phyloP scores from a whole-genome alignment of 2,113 vertebrate genomes.

The Nothoprocta pentlandii region DNA sequence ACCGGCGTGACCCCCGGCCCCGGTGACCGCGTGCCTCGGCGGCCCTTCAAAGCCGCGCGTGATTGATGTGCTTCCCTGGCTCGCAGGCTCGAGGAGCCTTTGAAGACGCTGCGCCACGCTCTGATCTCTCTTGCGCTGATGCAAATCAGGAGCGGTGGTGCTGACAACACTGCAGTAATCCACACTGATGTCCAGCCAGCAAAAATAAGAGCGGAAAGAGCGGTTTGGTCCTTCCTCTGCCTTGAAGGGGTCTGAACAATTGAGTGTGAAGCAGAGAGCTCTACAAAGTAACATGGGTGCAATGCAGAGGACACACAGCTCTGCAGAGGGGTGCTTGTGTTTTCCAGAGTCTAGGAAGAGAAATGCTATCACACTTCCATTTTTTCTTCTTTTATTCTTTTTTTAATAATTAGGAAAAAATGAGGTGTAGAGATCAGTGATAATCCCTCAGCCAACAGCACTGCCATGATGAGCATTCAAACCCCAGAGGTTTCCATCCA shows the following conservation, averaged over 20 bases:
- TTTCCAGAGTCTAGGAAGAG: background rate
- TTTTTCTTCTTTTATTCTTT: background rate
- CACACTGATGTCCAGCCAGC: slow-evolving; percentile 68
- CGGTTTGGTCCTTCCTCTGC: slow-evolving; percentile 30
- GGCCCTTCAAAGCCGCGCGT: slow-evolving; percentile 59
- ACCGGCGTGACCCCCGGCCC: slow-evolving; percentile 49
- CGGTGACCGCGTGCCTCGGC: slow-evolving; percentile 35
- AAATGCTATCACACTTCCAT: fast-evolving
- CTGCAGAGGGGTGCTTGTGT: background rate
- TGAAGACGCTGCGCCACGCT: slow-evolving; percentile 60
- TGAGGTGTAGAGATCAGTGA: background rate
- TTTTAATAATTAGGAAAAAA: background rate
- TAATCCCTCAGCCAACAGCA: background rate
- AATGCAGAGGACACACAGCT: background rate
- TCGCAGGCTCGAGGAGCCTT: slow-evolving; percentile 58
- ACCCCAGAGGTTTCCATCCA: background rate
- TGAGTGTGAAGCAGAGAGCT: background rate
- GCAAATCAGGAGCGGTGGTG: slow-evolving; percentile 69
- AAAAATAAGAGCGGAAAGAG: slow-evolving; percentile 59
- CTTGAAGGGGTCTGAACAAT: slow-evolving; percentile 35
- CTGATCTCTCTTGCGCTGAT: slow-evolving; percentile 61
- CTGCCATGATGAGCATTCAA: background rate
- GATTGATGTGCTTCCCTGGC: slow-evolving; percentile 71
- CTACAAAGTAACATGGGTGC: background rate
- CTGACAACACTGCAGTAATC: slow-evolving; percentile 63